Percentiles rank a stretch among this genome's conserved stretches.
Evolutionary conservation across 2,888 invertebrate genomes (phyloP).

Genomic region (Sesia apiformis): DNA sequence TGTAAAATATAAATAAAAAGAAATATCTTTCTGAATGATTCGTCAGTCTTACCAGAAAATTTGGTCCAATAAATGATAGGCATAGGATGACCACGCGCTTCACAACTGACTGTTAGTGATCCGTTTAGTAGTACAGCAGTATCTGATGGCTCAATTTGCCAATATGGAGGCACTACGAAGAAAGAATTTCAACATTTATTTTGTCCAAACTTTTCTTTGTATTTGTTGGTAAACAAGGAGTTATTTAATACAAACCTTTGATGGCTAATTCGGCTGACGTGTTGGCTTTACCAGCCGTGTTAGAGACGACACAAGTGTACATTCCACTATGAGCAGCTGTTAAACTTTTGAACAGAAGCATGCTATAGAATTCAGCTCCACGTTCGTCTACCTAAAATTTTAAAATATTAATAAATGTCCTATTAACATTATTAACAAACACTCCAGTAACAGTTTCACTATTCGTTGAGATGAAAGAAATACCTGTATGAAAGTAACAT

Average conservation of each 20-base stretch:
- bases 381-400: slow-evolving; percentile 76
- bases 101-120: slow-evolving; percentile 82
- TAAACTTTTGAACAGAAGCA: slow-evolving; percentile 81
- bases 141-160: slow-evolving; percentile 84
- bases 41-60: slow-evolving; percentile 75
- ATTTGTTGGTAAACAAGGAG: not conserved
- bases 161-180: slow-evolving; percentile 82
- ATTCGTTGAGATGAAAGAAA: too few relatives aligned
- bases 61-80: slow-evolving; percentile 84
- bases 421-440: not conserved
- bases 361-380: slow-evolving; percentile 81
- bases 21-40: not conserved
- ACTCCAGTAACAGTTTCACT: too few relatives aligned
- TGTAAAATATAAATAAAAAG: not conserved
- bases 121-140: slow-evolving; percentile 82
- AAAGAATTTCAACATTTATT: slow-evolving; percentile 1
- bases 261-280: slow-evolving; percentile 81
- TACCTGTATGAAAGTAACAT: not conserved
- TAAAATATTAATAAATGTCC: not conserved
- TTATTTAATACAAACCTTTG: slow-evolving; percentile 65
- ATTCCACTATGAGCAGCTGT: slow-evolving; percentile 80
- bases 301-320: slow-evolving; percentile 83
- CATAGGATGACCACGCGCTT: slow-evolving; percentile 85
- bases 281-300: slow-evolving; percentile 83
- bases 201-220: not conserved